These are phyloP conservation scores for Lepus europaeus DNA, from an alignment of 2,113 vertebrate species.

Conservation along the genomic window DNA sequence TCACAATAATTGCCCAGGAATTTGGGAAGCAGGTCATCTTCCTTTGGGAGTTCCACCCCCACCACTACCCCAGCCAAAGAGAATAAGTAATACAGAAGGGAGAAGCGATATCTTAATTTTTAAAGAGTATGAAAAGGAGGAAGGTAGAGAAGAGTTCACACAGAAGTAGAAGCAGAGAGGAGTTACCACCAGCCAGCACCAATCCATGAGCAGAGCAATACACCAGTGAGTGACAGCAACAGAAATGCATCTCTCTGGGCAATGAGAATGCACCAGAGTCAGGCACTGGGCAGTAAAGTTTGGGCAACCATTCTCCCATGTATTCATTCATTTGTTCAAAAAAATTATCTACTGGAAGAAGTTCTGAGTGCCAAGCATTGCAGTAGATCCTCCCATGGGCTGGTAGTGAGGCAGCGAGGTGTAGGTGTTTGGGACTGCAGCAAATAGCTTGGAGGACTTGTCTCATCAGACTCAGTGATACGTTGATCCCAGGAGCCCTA, in stretches of 20 bases:
- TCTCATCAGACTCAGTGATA: not conserved
- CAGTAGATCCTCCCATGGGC: not conserved
- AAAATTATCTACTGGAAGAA: not conserved
- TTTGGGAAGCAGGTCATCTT: slow-evolving; percentile 16
- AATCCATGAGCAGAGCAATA: rapidly evolving
- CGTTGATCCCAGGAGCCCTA: not conserved
- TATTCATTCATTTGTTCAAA: not conserved
- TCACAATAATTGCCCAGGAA: slow-evolving; percentile 41
- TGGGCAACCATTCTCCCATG: not conserved
- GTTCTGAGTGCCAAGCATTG: not conserved
- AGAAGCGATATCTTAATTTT: not conserved
- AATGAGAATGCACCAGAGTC: not conserved
- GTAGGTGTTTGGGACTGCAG: not conserved
- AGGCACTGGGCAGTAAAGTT: not conserved
- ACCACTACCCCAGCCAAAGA: not conserved
- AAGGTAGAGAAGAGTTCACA: not conserved
- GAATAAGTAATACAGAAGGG: slow-evolving; percentile 14
- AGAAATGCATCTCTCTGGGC: not conserved
- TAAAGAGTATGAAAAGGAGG: not conserved
- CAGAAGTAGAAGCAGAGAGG: not conserved
- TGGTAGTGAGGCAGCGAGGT: not conserved
- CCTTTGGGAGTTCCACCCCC: not conserved
- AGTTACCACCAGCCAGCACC: not conserved
- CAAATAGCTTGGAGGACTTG: not conserved
- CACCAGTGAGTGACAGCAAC: not conserved